Evolutionary conservation across 2,888 invertebrate species (phyloP), one percentile per base, ranked within the genome.

Genomic region (Hyles lineata): DNA sequence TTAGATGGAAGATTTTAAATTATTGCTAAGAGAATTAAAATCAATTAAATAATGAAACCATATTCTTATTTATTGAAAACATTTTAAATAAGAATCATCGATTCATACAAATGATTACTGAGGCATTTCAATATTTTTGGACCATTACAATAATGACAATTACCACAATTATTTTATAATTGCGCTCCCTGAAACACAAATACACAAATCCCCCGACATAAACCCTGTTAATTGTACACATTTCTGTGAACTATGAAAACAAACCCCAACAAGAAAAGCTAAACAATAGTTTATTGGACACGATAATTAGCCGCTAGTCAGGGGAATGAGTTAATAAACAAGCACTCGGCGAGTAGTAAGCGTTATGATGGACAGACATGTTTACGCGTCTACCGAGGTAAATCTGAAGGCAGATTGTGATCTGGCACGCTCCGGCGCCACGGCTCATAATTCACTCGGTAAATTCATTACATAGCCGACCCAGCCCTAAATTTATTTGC

Each of bases 401-500:
- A 87, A 85, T 83, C 83, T 84, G 83, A 85, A 85, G 85, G 83
- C 84, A 89, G 90, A 92, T 92, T 86, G 88, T 87, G 85, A 92
- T 92, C 92, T 89, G 88, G 90, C 89, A 87, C 87, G 87, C 83
- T 81, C 82, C 83, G 89, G 87, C 91, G 90, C 90, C 90, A 85
- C 86, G 86, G 84, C 86, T 88, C 91, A 91, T 92, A 92, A 91
- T 88, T 92, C 91, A 91, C 90, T 91, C 88, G 82, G 89, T 87
- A 89, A 91, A 92, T 93, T 93, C 90, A 92, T 91, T 90, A 91
- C 89, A 92, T 90, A 87, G 88, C 85, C 86, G 89, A 90, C 91
- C 91, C 93, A 91, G 90, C 89, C 92, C 91, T 91, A 92, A 92
- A 93, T 94, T 93, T 93, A 94, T 94, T 90, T 89, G 89, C 89